These are phyloP conservation scores for Urophycis tenuis DNA, from an alignment of 2,797 vertebrate genomes.

Conservation along the genomic window DNA sequence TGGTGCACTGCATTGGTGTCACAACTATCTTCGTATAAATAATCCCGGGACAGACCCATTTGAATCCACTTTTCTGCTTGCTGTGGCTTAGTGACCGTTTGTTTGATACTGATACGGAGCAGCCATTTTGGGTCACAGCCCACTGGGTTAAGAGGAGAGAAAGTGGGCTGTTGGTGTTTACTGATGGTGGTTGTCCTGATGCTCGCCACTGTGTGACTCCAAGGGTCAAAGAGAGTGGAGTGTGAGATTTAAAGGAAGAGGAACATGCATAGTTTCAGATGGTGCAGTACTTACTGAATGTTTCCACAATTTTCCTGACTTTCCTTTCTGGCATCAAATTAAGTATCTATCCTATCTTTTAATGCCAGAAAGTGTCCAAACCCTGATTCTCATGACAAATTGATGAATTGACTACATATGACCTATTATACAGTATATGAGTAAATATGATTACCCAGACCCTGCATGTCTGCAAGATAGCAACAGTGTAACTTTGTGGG, in stretches of 20 bases:
- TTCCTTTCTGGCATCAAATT: neutral
- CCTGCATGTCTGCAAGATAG: neutral
- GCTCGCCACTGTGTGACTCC: neutral
- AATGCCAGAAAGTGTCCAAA: neutral
- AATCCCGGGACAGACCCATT: conserved; percentile 14
- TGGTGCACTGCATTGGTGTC: conserved; percentile 15
- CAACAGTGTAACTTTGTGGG: neutral
- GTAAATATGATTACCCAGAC: neutral
- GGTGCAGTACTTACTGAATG: neutral
- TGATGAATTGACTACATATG: neutral
- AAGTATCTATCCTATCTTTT: too few species aligned
- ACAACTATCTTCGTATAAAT: conserved; percentile 31
- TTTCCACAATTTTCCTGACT: neutral
- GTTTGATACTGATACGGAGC: neutral
- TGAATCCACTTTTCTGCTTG: neutral
- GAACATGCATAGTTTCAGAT: neutral
- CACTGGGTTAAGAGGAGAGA: neutral
- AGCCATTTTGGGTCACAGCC: neutral
- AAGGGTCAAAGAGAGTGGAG: too few species aligned
- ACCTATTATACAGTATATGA: neutral
- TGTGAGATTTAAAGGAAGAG: neutral
- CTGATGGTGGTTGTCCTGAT: neutral
- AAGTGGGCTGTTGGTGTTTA: too few species aligned
- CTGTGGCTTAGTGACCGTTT: neutral
- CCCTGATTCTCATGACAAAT: neutral